Base-by-base conservation (phyloP, 2,888 invertebrate genomes). In the Ichneumoninae sp. region DNA sequence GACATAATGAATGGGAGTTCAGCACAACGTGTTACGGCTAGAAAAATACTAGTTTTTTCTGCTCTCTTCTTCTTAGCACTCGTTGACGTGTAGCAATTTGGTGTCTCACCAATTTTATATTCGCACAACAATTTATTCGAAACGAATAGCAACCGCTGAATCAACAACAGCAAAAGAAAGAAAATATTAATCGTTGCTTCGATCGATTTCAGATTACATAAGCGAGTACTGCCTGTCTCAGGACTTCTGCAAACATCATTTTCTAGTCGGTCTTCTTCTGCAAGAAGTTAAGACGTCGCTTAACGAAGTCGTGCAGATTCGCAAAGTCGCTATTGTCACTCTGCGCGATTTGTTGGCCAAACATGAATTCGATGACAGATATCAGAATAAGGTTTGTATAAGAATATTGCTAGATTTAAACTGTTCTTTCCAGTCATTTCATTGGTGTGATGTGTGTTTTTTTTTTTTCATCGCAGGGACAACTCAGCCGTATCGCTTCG, bases 321-420 rank as follows among this genome's bases (percentile, higher is more conserved):
- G 99, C 0, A 96, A 97, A 85, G 95, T 96, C 69, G 98, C 98
- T 0, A 95, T 99, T 83, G 94, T 95, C 52, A 96, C 97, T 16
- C 94, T 99, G 30, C 95, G 98, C 83, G 97, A 98, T 93, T 94
- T 98, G 85, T 94, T 99, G 88, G 98, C 98, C 8, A 99, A 99
- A 93, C 99, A 99, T 93, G 97, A 98, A 91, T 95, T 98, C 91
- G 99, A 99, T 93, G 97, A 98, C 93, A 95, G 99, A 82, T 98
- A 98, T 93, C 96, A 97, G 89, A 96, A 96, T 89, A 96, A 97
- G 92, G 97, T 96, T 89, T 83, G 54, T 33, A 22, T 6, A 89
- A 69, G 75, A 65, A 22, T 26, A 26, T 19, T 54, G 13, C 26
- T 72, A 47, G 16, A 36, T 44, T 1, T 4, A 19, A 40, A 62